Evolutionary conservation across 2,888 invertebrate genomes (phyloP).

Genomic region (Chesias legatella): DNA sequence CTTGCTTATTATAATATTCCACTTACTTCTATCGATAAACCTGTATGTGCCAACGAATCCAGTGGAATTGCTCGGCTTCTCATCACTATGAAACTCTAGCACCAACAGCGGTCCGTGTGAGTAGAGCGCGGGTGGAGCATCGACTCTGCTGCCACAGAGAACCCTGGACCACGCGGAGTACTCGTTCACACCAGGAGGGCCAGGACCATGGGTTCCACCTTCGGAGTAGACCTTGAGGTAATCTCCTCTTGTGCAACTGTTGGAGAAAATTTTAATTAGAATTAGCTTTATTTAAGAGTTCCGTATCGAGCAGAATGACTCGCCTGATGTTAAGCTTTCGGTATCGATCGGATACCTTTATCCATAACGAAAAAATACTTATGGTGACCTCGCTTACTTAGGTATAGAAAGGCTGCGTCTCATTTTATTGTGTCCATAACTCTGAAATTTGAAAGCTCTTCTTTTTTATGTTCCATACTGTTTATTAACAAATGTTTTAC

Average conservation of each 20-base stretch:
- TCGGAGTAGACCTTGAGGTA: constrained; percentile 89
- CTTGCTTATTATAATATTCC: too few relatives aligned
- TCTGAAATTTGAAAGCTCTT: too few relatives aligned
- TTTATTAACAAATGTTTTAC: too few relatives aligned
- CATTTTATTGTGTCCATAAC: too few relatives aligned
- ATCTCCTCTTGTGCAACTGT: constrained; percentile 87
- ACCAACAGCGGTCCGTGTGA: constrained; percentile 87
- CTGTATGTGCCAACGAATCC: constrained; percentile 88
- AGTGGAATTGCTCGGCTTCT: constrained; percentile 75
- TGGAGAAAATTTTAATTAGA: constrained; percentile 42
- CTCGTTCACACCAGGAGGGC: constrained; percentile 87
- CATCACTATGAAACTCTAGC: constrained; percentile 85
- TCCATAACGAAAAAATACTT: too few relatives aligned
- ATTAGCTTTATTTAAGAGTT: too few relatives aligned
- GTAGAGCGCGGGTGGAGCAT: constrained; percentile 86
- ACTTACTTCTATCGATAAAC: constrained; percentile 89
- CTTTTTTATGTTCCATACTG: too few relatives aligned
- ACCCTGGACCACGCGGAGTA: constrained; percentile 88
- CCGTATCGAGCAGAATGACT: too few relatives aligned
- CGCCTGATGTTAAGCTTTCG: too few relatives aligned
- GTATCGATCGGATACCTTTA: too few relatives aligned
- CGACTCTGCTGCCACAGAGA: constrained; percentile 85
- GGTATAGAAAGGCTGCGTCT: too few relatives aligned
- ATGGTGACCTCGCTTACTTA: too few relatives aligned
- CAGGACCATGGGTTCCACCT: constrained; percentile 84